Conservation (phyloP, 2,113 vertebrate species). For the Neopipo cinnamomea region DNA sequence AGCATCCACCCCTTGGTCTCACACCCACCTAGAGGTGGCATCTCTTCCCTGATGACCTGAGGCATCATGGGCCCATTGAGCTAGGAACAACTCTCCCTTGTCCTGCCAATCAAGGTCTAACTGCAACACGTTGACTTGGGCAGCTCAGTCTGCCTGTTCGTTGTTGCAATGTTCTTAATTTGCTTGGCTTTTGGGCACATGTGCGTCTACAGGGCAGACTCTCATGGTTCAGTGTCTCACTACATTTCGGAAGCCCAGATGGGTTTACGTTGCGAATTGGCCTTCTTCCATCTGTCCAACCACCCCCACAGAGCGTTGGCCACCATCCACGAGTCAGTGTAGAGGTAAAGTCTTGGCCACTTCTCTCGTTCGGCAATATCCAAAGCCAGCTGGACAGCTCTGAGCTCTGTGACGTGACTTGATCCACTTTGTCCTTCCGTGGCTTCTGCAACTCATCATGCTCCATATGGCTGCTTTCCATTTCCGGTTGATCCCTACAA, state of each 20-base stretch:
- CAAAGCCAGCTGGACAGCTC: background rate
- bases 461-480: background rate
- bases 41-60: too few species aligned
- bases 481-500: background rate
- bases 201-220: background rate
- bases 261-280: background rate
- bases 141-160: background rate
- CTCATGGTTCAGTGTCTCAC: too few species aligned
- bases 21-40: too few species aligned
- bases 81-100: background rate
- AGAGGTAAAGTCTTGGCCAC: too few species aligned
- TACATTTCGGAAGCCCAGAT: background rate
- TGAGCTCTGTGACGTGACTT: background rate
- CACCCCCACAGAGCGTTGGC: background rate
- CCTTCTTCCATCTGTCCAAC: background rate
- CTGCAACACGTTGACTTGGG: background rate
- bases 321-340: background rate
- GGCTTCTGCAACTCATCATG: background rate
- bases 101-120: background rate
- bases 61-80: background rate
- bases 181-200: background rate
- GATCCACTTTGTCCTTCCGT: background rate
- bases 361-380: too few species aligned
- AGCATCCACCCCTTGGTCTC: too few species aligned
- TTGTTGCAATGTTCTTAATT: background rate